A percentile compares a stretch with the other conserved stretches of the same genome.
phyloP scores from a whole-genome alignment of 2,113 vertebrate species.

The Axis porcinus region DNA sequence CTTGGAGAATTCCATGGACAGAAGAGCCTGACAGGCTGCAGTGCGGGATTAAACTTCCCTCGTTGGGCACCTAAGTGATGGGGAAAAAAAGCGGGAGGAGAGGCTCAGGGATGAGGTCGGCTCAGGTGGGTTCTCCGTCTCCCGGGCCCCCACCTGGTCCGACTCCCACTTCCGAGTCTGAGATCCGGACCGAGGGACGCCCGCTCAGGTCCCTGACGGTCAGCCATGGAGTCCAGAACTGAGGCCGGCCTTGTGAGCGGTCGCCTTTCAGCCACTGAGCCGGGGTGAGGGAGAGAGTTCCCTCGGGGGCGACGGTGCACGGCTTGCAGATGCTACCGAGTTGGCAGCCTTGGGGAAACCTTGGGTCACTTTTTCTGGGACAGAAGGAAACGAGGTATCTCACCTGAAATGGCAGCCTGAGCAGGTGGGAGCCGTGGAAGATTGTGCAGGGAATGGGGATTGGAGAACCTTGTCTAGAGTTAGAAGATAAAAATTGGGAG shows the following conservation, averaged over 20 bases:
- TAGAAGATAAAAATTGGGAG: neutral
- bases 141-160: neutral
- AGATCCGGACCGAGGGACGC: neutral
- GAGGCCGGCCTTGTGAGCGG: neutral
- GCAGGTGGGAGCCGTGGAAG: neutral
- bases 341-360: neutral
- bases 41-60: accelerated
- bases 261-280: too few relatives aligned
- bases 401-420: neutral
- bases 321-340: neutral
- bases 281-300: neutral
- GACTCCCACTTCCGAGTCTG: neutral
- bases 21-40: too few relatives aligned
- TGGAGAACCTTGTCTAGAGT: neutral
- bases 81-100: accelerated
- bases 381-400: neutral
- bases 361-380: neutral
- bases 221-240: neutral
- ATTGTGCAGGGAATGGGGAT: neutral
- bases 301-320: too few relatives aligned
- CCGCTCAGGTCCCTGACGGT: neutral
- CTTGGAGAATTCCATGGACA: too few relatives aligned
- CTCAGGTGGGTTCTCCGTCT: neutral
- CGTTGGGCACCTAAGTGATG: too few relatives aligned
- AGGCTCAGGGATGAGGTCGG: neutral